Base-by-base conservation (phyloP, 2,113 vertebrate species). In the Leuciscus idus region DNA sequence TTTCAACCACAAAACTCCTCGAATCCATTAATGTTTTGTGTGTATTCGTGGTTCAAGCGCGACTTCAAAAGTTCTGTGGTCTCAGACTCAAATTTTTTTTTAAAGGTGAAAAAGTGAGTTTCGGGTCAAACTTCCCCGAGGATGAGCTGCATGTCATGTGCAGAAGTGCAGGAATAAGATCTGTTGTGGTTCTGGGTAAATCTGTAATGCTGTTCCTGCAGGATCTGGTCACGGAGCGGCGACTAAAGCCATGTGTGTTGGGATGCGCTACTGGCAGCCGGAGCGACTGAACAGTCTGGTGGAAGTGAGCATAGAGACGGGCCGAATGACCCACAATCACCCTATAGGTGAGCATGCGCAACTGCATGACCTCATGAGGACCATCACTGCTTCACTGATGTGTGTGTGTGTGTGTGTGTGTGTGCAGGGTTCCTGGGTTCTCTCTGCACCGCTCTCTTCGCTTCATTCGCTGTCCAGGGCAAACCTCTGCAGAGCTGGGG, bases 251-350 rank as follows among this genome's bases (percentile, higher is more conserved):
- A 98, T 99, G 98, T 98, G 97, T 88, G 94, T 99, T 4, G 98
- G 98, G 6, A 98, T 99, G 98, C 92, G 97, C 52, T 99, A 99
- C 93, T 99, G 97, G 96, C 96, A 97, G 90, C 96, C 97, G 0
- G 96, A 97, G 15, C 95, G 96, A 77, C 91, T 98, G 87, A 95
- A 97, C 72, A 96, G 89, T 10, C 95, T 99, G 2, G 94, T 99
- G 75, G 97, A 98, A 95, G 98, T 99, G 93, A 97, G 98, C 95
- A 94, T 97, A 9, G 98, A 99, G 91, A 96, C 94, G 0, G 98
- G 98, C 43, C 93, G 98, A 81, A 99, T 99, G 98, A 99, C 98
- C 11, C 98, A 99, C 33, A 98, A 99, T 91, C 98, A 99, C 15
- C 98, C 98, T 11, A 99, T 96, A 97, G 98, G 98, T 43, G 2